A percentile compares a stretch with the other conserved stretches of the same genome.
Evolutionary conservation across 1,140 invertebrate genomes (phyloP).

Genomic region (Battus philenor): DNA sequence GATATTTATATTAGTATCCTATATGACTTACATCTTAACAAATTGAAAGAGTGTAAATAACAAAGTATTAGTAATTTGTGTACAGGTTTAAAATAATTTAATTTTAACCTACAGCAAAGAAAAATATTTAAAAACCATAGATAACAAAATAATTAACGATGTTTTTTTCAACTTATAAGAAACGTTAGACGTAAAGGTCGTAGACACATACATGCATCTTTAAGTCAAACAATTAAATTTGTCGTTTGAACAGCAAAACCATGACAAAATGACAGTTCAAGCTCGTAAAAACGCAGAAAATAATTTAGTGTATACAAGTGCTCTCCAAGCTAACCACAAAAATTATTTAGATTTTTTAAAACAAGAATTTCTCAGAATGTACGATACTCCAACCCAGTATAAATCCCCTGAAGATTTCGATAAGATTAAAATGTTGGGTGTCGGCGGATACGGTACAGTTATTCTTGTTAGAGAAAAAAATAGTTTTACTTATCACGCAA

Average conservation of each 20-base stretch:
- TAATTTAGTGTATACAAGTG: constrained; percentile 29
- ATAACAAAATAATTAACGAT: too few relatives aligned
- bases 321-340: constrained; percentile 38
- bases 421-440: constrained; percentile 80
- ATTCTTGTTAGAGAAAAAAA: constrained; percentile 86
- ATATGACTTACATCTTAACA: too few relatives aligned
- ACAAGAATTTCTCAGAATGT: constrained; percentile 39
- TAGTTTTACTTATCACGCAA: constrained; percentile 83
- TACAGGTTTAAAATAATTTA: too few relatives aligned
- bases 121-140: too few relatives aligned
- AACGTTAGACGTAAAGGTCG: too few relatives aligned
- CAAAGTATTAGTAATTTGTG: too few relatives aligned
- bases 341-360: constrained; percentile 49
- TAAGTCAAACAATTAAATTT: too few relatives aligned
- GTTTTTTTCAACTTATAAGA: too few relatives aligned
- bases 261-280: constrained; percentile 26
- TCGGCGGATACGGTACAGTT: constrained; percentile 92
- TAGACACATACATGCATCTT: too few relatives aligned
- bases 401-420: constrained; percentile 55
- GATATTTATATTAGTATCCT: too few relatives aligned
- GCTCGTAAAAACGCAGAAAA: constrained; percentile 37
- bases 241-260: constrained; percentile 4
- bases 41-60: too few relatives aligned
- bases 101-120: too few relatives aligned
- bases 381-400: constrained; percentile 18